Percentiles rank a stretch among this genome's conserved stretches.
Conservation (phyloP, 2,113 vertebrate species). For the Spea multiplicata region DNA sequence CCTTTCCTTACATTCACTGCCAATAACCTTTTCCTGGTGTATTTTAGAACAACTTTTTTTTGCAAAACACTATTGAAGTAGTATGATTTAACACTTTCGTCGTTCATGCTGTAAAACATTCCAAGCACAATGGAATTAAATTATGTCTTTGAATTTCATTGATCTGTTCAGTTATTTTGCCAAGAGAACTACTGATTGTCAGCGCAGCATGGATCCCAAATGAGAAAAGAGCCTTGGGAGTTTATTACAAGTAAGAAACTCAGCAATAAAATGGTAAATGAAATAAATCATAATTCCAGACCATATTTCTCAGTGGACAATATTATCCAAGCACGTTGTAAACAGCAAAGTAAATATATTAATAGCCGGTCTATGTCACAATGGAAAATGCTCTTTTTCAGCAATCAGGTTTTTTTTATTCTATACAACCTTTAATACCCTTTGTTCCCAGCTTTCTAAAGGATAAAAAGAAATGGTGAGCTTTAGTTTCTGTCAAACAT, state of each 20-base stretch:
- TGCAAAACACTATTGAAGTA: slow-evolving; percentile 16
- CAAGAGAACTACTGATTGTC: slow-evolving; percentile 41
- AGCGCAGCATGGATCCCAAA: slow-evolving; percentile 36
- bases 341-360: slow-evolving; percentile 8
- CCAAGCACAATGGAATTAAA: slow-evolving; percentile 33
- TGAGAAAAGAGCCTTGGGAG: slow-evolving; percentile 27
- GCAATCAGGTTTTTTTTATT: no score
- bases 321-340: background rate
- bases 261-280: slow-evolving; percentile 21
- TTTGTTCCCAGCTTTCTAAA: no score
- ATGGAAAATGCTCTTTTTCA: no score
- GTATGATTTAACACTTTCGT: slow-evolving; percentile 34
- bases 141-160: slow-evolving; percentile 41
- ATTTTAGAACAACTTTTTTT: background rate
- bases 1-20: no score
- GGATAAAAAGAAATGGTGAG: no score
- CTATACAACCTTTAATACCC: no score
- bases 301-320: background rate
- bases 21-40: no score
- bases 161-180: slow-evolving; percentile 35
- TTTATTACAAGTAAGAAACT: slow-evolving; percentile 21
- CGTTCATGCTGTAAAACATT: slow-evolving; percentile 27
- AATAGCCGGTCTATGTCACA: background rate
- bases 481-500: no score
- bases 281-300: slow-evolving; percentile 25